Percentiles rank a stretch among this genome's conserved stretches.
Evolutionary conservation across 2,888 invertebrate species (phyloP).

Genomic region (Agrotis ipsilon): DNA sequence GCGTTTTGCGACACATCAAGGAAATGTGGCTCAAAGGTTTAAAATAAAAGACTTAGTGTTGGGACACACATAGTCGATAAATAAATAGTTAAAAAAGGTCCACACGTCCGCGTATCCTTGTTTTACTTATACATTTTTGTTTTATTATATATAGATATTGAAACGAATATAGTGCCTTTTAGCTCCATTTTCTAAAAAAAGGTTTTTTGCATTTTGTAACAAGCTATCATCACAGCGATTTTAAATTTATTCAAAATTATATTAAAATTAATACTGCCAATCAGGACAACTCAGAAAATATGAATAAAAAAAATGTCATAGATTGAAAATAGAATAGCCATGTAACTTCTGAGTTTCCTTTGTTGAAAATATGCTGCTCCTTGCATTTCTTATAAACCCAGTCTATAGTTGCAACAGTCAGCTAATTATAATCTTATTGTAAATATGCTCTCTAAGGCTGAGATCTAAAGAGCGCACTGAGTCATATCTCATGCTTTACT

Average conservation of each 20-base stretch:
- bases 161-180: conserved; percentile 9
- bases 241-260: neutral
- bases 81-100: too few species aligned
- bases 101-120: neutral
- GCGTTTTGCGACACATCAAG: neutral
- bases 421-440: neutral
- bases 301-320: neutral
- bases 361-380: conserved; percentile 6
- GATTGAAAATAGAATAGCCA: neutral
- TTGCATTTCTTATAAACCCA: conserved; percentile 25
- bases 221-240: neutral
- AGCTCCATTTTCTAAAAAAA: neutral
- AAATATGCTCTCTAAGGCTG: conserved; percentile 25
- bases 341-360: neutral
- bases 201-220: conserved; percentile 3
- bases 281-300: conserved; percentile 6
- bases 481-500: too few species aligned
- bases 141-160: too few species aligned
- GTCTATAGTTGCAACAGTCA: neutral
- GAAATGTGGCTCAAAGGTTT: neutral
- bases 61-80: neutral
- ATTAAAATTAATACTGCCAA: conserved; percentile 22
- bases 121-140: neutral
- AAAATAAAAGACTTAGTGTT: neutral
- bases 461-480: too few species aligned